These are phyloP conservation scores for Poeciliopsis presidionis DNA, from an alignment of 2,797 vertebrate genomes.

Conservation along the genomic window DNA sequence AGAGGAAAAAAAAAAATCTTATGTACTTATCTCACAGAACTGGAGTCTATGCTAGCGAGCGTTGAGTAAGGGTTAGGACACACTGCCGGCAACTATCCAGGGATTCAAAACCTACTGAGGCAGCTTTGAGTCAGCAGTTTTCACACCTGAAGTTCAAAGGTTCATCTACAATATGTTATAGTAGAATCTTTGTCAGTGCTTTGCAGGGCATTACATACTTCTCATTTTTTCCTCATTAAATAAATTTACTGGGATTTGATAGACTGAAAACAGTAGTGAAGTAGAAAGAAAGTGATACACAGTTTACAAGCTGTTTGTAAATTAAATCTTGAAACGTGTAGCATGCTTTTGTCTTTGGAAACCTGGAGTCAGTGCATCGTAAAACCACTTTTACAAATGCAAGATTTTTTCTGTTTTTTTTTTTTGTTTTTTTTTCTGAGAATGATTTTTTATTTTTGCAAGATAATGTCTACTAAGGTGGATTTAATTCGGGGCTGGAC, in stretches of 20 bases:
- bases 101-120: not conserved
- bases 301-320: not conserved
- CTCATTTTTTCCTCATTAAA: not conserved
- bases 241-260: not conserved
- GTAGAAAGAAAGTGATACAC: not conserved
- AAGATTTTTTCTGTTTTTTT: not conserved
- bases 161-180: not conserved
- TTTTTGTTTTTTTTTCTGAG: not conserved
- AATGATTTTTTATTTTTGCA: not conserved
- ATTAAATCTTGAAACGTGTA: not conserved
- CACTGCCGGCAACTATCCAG: not conserved
- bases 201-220: not conserved
- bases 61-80: not conserved
- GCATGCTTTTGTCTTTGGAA: not conserved
- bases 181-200: not conserved
- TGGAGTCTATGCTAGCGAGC: not conserved
- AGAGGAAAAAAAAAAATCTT: not conserved
- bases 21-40: not conserved
- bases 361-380: not conserved
- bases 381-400: not conserved
- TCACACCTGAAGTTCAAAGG: not conserved
- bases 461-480: not conserved
- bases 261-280: not conserved
- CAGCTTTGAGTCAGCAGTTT: not conserved
- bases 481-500: not conserved